Percentiles rank a stretch among this genome's conserved stretches.
Evolutionary conservation across 2,113 vertebrate genomes (phyloP).

Genomic region (Laterallus jamaicensis): DNA sequence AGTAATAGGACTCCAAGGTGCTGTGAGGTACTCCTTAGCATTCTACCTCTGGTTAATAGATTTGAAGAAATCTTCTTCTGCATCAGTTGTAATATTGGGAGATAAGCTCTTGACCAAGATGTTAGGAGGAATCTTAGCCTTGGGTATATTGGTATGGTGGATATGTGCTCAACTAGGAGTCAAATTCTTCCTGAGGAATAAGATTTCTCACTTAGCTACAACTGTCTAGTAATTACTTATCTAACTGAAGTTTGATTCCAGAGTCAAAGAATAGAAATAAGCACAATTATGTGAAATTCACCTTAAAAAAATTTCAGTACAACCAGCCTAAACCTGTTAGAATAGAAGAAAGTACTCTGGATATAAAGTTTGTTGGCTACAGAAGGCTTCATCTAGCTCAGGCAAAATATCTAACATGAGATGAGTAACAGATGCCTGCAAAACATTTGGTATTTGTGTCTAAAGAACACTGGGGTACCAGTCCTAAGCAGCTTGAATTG

Average conservation of each 20-base stretch:
- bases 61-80: neutral
- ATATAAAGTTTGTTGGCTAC: neutral
- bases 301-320: neutral
- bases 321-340: neutral
- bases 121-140: neutral
- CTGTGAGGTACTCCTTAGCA: neutral
- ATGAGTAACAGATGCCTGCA: neutral
- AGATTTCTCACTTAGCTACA: neutral
- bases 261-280: neutral
- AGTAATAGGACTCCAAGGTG: neutral
- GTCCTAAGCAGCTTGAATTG: neutral
- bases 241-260: neutral
- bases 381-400: neutral
- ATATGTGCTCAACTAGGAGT: neutral
- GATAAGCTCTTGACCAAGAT: neutral
- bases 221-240: neutral
- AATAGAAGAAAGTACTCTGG: neutral
- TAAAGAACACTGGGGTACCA: neutral
- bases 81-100: neutral
- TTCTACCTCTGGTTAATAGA: neutral
- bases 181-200: neutral
- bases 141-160: neutral
- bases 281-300: neutral
- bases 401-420: neutral
- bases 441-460: neutral